A percentile compares a stretch with the other conserved stretches of the same genome.
These are phyloP conservation scores for Eleginops maclovinus DNA, from an alignment of 2,113 vertebrate species.

Conservation along the genomic window DNA sequence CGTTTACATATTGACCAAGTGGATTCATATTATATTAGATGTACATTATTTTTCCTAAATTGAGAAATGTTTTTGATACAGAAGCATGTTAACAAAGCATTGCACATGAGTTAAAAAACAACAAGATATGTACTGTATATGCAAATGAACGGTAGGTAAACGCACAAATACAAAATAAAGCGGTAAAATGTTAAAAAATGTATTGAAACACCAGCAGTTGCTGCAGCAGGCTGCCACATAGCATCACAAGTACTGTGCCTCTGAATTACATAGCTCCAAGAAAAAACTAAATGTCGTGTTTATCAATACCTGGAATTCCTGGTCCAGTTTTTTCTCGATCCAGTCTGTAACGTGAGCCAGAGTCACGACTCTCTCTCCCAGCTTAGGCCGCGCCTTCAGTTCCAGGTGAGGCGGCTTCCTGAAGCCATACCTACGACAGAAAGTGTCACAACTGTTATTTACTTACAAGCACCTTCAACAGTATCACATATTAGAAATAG, in stretches of 20 bases:
- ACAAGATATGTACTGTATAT: too few species aligned
- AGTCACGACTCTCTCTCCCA: conserved; percentile 97
- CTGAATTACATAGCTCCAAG: background rate
- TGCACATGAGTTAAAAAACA: too few species aligned
- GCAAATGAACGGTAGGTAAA: too few species aligned
- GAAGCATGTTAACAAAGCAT: too few species aligned
- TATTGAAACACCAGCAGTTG: too few species aligned
- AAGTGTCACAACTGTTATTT: conserved; percentile 1
- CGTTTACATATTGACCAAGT: too few species aligned
- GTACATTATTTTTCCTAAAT: too few species aligned
- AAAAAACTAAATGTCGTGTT: background rate
- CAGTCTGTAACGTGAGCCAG: conserved; percentile 98
- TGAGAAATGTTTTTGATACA: too few species aligned
- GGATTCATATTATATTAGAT: too few species aligned
- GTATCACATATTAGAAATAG: background rate
- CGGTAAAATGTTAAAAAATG: too few species aligned
- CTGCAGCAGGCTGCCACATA: too few species aligned
- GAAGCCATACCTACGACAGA: conserved; percentile 92
- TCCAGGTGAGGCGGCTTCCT: conserved; percentile 93
- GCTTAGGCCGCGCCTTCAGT: conserved; percentile 96
- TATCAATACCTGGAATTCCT: conserved; percentile 79
- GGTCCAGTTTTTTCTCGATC: conserved; percentile 97
- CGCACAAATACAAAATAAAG: too few species aligned
- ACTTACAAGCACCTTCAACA: background rate
- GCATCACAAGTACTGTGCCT: background rate